phyloP scores from a whole-genome alignment of 2,113 vertebrate genomes.

The Periophthalmus modestus region DNA sequence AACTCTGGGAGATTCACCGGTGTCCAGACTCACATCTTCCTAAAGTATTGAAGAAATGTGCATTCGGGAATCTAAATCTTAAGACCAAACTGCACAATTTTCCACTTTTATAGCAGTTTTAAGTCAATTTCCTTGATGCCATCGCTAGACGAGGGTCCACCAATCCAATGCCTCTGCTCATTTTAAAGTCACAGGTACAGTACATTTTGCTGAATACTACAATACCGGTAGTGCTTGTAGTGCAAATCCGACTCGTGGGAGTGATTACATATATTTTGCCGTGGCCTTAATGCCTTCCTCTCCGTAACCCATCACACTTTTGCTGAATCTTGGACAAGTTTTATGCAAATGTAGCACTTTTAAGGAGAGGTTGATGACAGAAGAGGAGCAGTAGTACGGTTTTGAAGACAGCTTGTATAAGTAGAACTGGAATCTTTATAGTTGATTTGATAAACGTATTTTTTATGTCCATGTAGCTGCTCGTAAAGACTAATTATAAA shows the following conservation, averaged over 20 bases:
- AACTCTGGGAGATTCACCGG: no score
- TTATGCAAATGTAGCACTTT: conserved; percentile 3
- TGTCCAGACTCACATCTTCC: no score
- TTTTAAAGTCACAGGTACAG: not conserved
- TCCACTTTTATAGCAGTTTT: not conserved
- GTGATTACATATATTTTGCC: conserved; percentile 2
- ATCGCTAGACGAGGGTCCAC: not conserved
- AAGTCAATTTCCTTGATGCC: not conserved
- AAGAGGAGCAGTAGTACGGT: not conserved
- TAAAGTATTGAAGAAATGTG: no score
- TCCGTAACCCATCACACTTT: not conserved
- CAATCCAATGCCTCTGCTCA: not conserved
- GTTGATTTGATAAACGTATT: not conserved
- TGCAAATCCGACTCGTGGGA: conserved; percentile 1
- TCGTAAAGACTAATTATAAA: conserved; percentile 1
- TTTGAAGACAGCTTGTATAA: not conserved
- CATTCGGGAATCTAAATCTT: no score
- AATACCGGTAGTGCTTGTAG: not conserved
- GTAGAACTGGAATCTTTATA: not conserved
- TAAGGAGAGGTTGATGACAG: not conserved
- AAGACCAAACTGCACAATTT: no score
- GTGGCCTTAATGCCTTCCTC: not conserved
- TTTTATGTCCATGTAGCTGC: not conserved
- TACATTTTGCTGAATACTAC: conserved; percentile 4
- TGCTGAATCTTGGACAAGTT: not conserved